Conservation (phyloP, 2,797 vertebrate species). For the Macrochelys suwanniensis region DNA sequence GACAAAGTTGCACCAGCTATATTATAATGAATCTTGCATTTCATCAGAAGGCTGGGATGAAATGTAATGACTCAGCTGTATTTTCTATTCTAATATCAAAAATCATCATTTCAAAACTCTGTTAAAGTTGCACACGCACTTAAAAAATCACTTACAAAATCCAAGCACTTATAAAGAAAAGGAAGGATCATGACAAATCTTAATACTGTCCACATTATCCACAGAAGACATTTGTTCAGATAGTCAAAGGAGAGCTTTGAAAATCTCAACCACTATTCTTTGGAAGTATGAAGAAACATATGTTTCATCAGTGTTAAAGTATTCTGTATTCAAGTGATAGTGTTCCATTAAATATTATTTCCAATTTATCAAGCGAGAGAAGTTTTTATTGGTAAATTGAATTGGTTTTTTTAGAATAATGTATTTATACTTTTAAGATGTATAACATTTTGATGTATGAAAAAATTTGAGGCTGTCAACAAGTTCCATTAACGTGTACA, state of each 20-base stretch:
- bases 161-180: neutral
- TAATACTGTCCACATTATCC: neutral
- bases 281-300: neutral
- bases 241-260: neutral
- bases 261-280: neutral
- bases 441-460: neutral
- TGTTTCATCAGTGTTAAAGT: neutral
- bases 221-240: neutral
- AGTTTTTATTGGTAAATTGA: neutral
- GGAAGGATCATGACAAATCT: neutral
- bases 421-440: too few relatives aligned
- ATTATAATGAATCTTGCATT: neutral
- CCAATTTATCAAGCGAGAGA: neutral
- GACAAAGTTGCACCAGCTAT: neutral
- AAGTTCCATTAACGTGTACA: neutral
- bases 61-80: neutral
- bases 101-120: neutral
- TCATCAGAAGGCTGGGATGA: neutral
- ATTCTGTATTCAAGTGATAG: neutral
- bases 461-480: neutral
- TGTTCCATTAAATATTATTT: neutral
- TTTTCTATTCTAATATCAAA: neutral
- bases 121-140: fast-evolving
- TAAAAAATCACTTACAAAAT: neutral
- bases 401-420: neutral